Percentiles rank a stretch among this genome's conserved stretches.
These are phyloP conservation scores for Arctia plantaginis DNA, from an alignment of 2,888 invertebrate species.

Conservation along the genomic window DNA sequence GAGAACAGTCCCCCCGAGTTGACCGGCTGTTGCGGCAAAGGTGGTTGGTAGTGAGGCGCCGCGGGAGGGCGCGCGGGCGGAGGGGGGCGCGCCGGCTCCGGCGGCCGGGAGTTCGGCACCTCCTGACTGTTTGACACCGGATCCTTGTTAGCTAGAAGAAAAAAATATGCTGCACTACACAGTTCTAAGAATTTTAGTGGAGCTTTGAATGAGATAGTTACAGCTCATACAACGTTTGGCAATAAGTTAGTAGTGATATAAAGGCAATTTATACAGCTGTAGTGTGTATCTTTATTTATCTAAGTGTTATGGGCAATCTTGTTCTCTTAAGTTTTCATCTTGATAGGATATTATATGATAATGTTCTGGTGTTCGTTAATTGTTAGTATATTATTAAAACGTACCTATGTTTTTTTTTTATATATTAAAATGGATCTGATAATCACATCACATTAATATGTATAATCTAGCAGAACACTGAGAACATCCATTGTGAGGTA, in stretches of 20 bases:
- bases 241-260: conserved; percentile 4
- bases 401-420: neutral
- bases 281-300: neutral
- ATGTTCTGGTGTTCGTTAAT: neutral
- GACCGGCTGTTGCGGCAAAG: conserved; percentile 61
- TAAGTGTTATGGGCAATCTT: neutral
- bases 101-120: conserved; percentile 67
- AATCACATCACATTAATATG: neutral
- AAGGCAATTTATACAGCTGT: neutral
- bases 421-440: neutral
- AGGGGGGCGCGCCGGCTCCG: conserved; percentile 74
- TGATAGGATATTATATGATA: neutral
- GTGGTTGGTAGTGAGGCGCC: conserved; percentile 69
- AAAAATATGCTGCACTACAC: conserved; percentile 18
- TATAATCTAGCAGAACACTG: neutral
- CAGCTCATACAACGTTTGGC: neutral
- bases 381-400: neutral
- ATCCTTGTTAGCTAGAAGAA: conserved; percentile 71
- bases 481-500: conserved; percentile 3
- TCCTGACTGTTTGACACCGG: conserved; percentile 64
- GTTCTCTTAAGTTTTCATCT: neutral
- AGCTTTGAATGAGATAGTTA: neutral
- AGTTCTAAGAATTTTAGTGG: neutral
- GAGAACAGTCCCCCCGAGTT: conserved; percentile 90
- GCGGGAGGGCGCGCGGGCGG: conserved; percentile 67